These are phyloP conservation scores for Phocoena phocoena DNA, from an alignment of 2,113 vertebrate genomes.

Conservation along the genomic window DNA sequence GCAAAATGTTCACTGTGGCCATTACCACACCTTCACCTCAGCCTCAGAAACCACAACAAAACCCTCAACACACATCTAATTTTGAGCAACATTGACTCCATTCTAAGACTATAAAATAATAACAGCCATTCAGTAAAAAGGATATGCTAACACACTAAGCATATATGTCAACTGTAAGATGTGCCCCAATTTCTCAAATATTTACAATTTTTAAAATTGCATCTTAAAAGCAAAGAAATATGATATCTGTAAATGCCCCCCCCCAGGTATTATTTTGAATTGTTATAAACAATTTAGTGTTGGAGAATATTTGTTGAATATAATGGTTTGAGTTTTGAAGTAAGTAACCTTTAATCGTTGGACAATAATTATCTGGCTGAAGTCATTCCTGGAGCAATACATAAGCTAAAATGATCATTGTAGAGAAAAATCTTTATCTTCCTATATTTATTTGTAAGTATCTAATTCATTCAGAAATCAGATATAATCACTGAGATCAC, in stretches of 20 bases:
- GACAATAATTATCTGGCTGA: not conserved
- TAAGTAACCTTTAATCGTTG: not conserved
- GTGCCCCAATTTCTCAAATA: not conserved
- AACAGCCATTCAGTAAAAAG: not conserved
- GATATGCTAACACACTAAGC: not conserved
- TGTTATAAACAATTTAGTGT: not conserved
- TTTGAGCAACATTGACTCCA: not conserved
- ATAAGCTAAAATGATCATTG: not conserved
- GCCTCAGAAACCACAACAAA: not conserved
- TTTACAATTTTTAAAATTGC: not conserved
- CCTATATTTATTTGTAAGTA: not conserved
- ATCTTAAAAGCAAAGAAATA: conserved; percentile 37
- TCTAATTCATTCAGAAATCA: not conserved
- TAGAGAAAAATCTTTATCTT: not conserved
- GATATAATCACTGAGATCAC: not conserved
- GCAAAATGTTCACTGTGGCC: not conserved
- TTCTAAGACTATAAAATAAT: not conserved
- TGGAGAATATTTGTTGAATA: not conserved
- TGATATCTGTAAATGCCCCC: not conserved
- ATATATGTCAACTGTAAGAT: not conserved
- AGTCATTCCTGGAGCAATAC: not conserved
- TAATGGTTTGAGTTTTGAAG: conserved; percentile 7
- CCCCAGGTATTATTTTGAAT: not conserved
- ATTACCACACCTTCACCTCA: not conserved
- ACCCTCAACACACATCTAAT: not conserved